Percentiles rank a stretch among this genome's conserved stretches.
Conservation (phyloP, 2,888 invertebrate species). For the Trissoscelio sp. region DNA sequence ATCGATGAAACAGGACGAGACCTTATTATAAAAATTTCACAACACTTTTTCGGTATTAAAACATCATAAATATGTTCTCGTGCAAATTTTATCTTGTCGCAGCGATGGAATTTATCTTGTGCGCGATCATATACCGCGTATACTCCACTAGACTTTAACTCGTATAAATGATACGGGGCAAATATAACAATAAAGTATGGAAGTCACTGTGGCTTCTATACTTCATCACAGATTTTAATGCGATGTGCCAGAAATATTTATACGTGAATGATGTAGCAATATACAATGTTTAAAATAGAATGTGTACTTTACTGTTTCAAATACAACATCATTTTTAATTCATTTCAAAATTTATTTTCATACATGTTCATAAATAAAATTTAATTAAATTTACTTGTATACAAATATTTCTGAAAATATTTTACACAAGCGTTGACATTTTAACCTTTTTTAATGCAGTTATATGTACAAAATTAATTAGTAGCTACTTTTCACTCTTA, state of each 20-base stretch:
- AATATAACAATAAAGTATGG: slow-evolving; percentile 26
- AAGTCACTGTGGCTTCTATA: slow-evolving; percentile 12
- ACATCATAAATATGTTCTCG: slow-evolving; percentile 17
- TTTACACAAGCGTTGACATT: too few relatives aligned
- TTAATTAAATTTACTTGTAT: too few relatives aligned
- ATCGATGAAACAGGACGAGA: neutral
- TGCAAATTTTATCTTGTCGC: slow-evolving; percentile 34
- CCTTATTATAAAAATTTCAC: neutral
- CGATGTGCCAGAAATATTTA: slow-evolving; percentile 16
- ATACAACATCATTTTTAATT: neutral
- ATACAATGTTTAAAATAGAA: neutral
- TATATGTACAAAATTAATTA: too few relatives aligned
- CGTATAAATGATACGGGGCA: slow-evolving; percentile 11
- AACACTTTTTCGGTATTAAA: slow-evolving; percentile 6
- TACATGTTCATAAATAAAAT: neutral
- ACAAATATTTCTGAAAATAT: too few relatives aligned
- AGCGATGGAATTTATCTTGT: slow-evolving; percentile 14
- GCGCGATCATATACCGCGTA: slow-evolving; percentile 3
- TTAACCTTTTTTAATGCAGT: too few relatives aligned
- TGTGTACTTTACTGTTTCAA: neutral
- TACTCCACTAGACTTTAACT: slow-evolving; percentile 6
- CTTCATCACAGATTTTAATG: slow-evolving; percentile 27
- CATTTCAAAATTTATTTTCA: neutral
- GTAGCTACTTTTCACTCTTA: too few relatives aligned
- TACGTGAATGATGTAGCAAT: slow-evolving; percentile 1